These are phyloP conservation scores for Listrodromus nycthemerus DNA, from an alignment of 2,888 invertebrate genomes.

Conservation along the genomic window DNA sequence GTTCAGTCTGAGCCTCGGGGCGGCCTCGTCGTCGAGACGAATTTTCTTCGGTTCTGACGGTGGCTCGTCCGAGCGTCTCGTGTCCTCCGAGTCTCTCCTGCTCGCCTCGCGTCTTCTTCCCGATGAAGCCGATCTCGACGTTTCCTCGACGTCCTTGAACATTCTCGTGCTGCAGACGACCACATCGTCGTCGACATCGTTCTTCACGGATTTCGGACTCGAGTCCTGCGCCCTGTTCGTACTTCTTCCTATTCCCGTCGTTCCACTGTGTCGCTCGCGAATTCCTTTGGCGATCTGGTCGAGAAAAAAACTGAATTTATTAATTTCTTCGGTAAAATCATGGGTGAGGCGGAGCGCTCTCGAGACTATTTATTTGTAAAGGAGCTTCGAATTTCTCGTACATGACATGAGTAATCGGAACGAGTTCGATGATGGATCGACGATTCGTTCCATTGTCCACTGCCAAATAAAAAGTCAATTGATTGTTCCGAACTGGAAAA, in stretches of 20 bases:
- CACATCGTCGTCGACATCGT: slow-evolving; percentile 75
- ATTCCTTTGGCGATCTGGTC: slow-evolving; percentile 56
- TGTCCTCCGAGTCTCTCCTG: slow-evolving; percentile 79
- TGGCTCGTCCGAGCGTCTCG: slow-evolving; percentile 76
- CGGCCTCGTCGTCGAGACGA: slow-evolving; percentile 80
- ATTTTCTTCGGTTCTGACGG: slow-evolving; percentile 79
- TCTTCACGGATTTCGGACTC: slow-evolving; percentile 75
- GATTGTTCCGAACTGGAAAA: no score
- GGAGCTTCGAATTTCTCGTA: not conserved
- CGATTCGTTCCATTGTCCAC: no score
- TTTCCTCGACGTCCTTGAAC: slow-evolving; percentile 65
- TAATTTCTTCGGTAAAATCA: not conserved
- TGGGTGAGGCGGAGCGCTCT: no score
- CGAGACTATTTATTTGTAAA: not conserved
- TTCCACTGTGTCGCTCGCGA: slow-evolving; percentile 56
- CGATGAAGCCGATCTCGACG: slow-evolving; percentile 65
- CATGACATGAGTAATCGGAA: not conserved
- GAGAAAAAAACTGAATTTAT: not conserved
- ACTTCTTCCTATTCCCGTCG: slow-evolving; percentile 48
- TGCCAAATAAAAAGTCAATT: no score
- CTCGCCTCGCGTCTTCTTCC: slow-evolving; percentile 70
- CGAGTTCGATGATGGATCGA: slow-evolving; percentile 11
- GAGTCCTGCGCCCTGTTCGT: slow-evolving; percentile 73
- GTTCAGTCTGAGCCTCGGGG: slow-evolving; percentile 91
- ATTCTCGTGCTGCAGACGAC: slow-evolving; percentile 50